These are phyloP conservation scores for Glaucidium brasilianum DNA, from an alignment of 2,113 vertebrate species.

Conservation along the genomic window DNA sequence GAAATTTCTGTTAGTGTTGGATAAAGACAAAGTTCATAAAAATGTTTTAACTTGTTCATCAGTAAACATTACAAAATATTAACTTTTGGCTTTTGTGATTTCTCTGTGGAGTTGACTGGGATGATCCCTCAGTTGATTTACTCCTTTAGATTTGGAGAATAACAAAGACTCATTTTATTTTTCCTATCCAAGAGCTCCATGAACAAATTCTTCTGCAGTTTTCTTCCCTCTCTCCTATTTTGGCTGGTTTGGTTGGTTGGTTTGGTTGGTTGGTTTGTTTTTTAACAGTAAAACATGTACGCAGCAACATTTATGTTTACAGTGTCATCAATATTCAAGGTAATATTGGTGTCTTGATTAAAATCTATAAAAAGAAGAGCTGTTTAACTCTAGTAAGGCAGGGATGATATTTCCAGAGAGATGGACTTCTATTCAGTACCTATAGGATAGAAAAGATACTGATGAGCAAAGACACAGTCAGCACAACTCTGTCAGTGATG, in stretches of 20 bases:
- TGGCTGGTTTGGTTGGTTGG: not conserved
- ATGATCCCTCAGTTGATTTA: not conserved
- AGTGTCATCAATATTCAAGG: not conserved
- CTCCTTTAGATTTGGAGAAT: not conserved
- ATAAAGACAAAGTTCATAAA: not conserved
- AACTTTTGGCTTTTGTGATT: not conserved
- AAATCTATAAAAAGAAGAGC: not conserved
- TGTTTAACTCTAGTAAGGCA: not conserved
- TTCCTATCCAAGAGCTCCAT: not conserved
- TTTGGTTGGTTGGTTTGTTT: accelerated
- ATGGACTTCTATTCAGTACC: not conserved
- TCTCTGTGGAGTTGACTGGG: not conserved
- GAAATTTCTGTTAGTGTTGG: not conserved
- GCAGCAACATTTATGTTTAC: not conserved
- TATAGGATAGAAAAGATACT: not conserved
- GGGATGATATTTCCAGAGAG: not conserved
- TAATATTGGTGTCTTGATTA: not conserved
- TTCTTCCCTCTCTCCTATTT: not conserved
- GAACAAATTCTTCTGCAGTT: not conserved
- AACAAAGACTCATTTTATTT: not conserved
- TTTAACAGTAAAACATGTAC: not conserved
- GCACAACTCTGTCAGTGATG: not conserved
- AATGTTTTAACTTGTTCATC: not conserved
- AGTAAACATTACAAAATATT: not conserved
- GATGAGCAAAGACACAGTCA: not conserved